Conservation (phyloP, 1,140 invertebrate genomes). For the silkworm (Bombyx mori) region ASM3026992v2 NC_085121.1:11992501-11993000, state of each 20-base stretch:
- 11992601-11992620: slow-evolving; percentile 12
- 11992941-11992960: no score
- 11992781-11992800: no score
- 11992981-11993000: no score
- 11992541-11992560: slow-evolving; percentile 20
- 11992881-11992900: no score
- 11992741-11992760: slow-evolving; percentile 10
- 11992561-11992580: slow-evolving; percentile 18
- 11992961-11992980: no score
- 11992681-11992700: background rate
- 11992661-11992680: background rate
- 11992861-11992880: no score
- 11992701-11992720: slow-evolving; percentile 1
- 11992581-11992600: slow-evolving; percentile 7
- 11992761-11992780: no score
- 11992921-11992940: no score
- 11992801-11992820: no score
- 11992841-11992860: no score
- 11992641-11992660: slow-evolving; percentile 5
- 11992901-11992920: no score
- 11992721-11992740: slow-evolving; percentile 9
- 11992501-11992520: slow-evolving; percentile 9
- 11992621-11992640: slow-evolving; percentile 14
- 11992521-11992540: slow-evolving; percentile 15
- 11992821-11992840: no score